Conservation (phyloP, 35 echinoderm and acorn worm species). For the Amphiura filiformis region DNA sequence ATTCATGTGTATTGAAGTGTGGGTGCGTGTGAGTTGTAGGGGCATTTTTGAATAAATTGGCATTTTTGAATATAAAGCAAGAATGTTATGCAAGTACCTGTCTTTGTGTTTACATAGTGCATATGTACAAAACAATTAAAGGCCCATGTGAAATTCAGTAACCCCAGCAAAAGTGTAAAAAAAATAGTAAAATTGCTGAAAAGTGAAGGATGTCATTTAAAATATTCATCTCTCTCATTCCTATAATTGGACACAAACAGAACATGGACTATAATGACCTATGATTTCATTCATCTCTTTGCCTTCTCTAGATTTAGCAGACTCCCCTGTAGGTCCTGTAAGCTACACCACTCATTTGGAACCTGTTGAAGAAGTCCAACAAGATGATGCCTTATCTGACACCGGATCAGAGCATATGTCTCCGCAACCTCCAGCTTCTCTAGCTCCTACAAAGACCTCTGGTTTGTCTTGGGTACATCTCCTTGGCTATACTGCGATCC, state of each 20-base stretch:
- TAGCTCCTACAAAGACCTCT: background rate
- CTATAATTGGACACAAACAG: no score
- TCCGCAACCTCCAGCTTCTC: background rate
- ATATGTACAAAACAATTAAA: background rate
- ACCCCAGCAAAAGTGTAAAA: no score
- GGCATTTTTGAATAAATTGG: no score
- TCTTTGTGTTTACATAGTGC: background rate
- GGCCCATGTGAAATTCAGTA: no score
- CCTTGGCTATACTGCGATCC: slow-evolving; percentile 77
- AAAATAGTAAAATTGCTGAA: no score
- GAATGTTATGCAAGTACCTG: background rate
- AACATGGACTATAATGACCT: no score
- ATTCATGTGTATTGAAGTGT: background rate
- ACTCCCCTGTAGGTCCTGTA: background rate
- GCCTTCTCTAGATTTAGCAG: background rate
- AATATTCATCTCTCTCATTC: no score
- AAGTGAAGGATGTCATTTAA: no score
- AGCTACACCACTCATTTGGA: slow-evolving; percentile 22
- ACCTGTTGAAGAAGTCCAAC: slow-evolving; percentile 48
- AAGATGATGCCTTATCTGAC: background rate
- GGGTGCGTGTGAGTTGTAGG: background rate
- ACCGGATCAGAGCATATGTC: background rate
- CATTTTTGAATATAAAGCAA: background rate
- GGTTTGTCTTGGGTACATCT: slow-evolving; percentile 85
- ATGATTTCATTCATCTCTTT: no score